Base-by-base conservation (phyloP, 2,113 vertebrate genomes). In the Xenus cinereus region DNA sequence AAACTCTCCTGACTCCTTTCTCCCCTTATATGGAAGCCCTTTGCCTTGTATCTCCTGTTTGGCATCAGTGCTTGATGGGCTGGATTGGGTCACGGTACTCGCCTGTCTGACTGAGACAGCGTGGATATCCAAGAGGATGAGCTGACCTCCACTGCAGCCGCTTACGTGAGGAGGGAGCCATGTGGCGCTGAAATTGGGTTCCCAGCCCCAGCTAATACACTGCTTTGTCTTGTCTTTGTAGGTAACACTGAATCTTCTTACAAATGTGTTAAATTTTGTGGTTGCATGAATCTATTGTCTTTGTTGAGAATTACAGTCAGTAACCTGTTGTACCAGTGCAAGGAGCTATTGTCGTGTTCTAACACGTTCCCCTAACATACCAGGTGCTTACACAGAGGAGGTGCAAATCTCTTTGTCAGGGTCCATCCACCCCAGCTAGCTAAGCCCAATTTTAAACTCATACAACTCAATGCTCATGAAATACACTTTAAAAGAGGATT, bases 21-120 rank as follows among this genome's bases (percentile, higher is more conserved):
- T 45, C 7, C 68, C 91, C 82, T 90, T 89, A 78, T 92, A 86
- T 89, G 82, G 96, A 90, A 96, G 69, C 74, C 53, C 46, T 88
- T 80, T 92, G 88, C 77, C 22, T 89, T 75, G 14, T 73, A 50
- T 83, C 83, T 96, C 35, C 30, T 80, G n/a, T 71, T 90, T 84
- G 92, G 60, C 48, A 57, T 63, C 59, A 33, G 60, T 20, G 56
- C 41, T 46, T 33, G 45, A 26, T 57, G 68, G 37, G 85, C 63
- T 93, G 79, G 82, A 66, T 68, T 54, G 43, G 90, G 79, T 90
- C 94, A 91, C 51, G 37, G 88, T 10, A 84, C 41, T 73, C 14
- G 12, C 32, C 63, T 50, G 45, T 74, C 76, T 60, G 33, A n/a
- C 50, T 26, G 63, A n/a, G 81, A 12, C 35, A 24, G 78, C 13